Percentiles rank a stretch among this genome's conserved stretches.
phyloP scores from a whole-genome alignment of 2,113 vertebrate genomes.

The Mus pahari region DNA sequence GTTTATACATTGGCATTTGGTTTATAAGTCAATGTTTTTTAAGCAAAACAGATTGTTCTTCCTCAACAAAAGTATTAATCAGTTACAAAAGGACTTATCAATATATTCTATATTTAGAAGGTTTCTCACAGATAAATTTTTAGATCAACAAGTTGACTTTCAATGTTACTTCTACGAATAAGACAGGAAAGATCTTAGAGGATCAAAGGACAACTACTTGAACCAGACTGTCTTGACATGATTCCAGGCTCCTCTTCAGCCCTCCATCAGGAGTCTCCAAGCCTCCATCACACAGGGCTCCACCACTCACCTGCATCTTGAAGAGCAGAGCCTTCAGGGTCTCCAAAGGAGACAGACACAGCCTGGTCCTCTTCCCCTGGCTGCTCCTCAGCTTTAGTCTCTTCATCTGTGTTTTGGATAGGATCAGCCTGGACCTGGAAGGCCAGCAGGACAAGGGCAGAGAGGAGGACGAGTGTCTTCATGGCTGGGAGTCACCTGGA shows the following conservation, averaged over 20 bases:
- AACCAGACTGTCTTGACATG: not conserved
- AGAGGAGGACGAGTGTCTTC: not conserved
- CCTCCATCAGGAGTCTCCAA: rapidly evolving
- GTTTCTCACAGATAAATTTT: not conserved
- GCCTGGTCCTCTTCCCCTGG: not conserved
- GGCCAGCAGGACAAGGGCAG: not conserved
- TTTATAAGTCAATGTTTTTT: too few relatives aligned
- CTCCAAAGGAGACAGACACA: not conserved
- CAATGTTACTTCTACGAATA: not conserved
- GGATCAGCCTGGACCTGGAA: not conserved
- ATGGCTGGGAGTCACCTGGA: not conserved
- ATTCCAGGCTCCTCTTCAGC: not conserved
- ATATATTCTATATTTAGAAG: not conserved
- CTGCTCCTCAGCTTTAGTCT: not conserved
- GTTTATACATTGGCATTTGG: too few relatives aligned
- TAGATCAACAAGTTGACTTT: not conserved
- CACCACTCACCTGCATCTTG: not conserved
- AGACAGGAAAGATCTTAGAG: too few relatives aligned
- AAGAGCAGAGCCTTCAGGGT: rapidly evolving
- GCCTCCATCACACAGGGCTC: rapidly evolving
- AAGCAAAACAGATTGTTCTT: too few relatives aligned
- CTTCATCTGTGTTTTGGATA: not conserved
- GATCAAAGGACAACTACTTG: not conserved
- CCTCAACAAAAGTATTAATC: too few relatives aligned
- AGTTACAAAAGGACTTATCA: too few relatives aligned